Evolutionary conservation across 2,113 vertebrate genomes (phyloP).

Genomic region (Pseudonaja textilis): DNA sequence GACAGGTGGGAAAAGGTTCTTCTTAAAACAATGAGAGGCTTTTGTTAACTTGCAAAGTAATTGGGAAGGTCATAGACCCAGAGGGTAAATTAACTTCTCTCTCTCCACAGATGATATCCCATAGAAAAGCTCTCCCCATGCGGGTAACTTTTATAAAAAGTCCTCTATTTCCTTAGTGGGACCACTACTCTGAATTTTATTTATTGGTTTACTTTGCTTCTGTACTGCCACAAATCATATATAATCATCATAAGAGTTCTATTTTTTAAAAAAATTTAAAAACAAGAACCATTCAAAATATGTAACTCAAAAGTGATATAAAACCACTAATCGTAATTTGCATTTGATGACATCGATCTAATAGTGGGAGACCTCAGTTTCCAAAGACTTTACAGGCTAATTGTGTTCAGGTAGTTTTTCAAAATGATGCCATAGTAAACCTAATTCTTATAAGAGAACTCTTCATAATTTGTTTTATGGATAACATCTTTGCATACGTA

Average conservation of each 20-base stretch:
- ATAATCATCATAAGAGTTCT: neutral
- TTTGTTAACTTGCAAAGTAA: neutral
- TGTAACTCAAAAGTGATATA: neutral
- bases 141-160: neutral
- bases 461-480: neutral
- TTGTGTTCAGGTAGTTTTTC: neutral
- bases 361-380: neutral
- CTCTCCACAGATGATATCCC: neutral
- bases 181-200: neutral
- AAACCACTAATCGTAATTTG: neutral
- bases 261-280: neutral
- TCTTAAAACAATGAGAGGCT: neutral
- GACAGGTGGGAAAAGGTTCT: neutral
- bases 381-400: neutral
- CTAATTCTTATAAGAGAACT: neutral
- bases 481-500: neutral
- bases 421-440: neutral
- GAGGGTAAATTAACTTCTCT: neutral
- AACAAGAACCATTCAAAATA: neutral
- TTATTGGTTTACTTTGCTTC: neutral
- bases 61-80: neutral
- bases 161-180: neutral
- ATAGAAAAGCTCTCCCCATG: neutral
- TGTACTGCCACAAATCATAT: neutral
- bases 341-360: neutral